Evolutionary conservation across 1,140 invertebrate species (phyloP).

Genomic region (Calycopis cecrops): DNA sequence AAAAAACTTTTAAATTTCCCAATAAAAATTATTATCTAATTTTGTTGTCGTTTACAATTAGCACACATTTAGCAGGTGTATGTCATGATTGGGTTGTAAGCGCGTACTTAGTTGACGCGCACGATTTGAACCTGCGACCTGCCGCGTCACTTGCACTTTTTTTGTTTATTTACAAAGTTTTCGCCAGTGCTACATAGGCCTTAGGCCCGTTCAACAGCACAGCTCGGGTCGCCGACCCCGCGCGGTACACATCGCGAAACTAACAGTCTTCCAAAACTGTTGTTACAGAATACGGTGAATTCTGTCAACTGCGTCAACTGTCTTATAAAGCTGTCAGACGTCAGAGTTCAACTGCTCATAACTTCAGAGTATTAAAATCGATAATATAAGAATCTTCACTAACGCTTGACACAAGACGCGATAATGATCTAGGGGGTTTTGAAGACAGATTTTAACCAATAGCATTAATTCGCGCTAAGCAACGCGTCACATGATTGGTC

Average conservation of each 20-base stretch:
- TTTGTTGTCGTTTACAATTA: no score
- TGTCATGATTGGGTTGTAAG: no score
- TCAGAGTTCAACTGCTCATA: no score
- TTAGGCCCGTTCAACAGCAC: constrained; percentile 64
- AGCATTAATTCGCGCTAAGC: constrained; percentile 20
- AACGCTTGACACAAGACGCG: neutral
- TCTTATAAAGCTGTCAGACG: no score
- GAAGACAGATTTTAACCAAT: constrained; percentile 40
- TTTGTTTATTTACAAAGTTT: constrained; percentile 16
- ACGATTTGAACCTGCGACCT: neutral
- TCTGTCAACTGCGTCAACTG: no score
- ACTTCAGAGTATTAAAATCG: no score
- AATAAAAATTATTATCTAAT: no score
- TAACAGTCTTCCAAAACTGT: constrained; percentile 32
- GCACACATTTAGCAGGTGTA: no score
- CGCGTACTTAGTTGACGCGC: no score
- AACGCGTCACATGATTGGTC: constrained; percentile 40
- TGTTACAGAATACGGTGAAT: no score
- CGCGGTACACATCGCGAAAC: constrained; percentile 45
- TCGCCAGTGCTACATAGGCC: constrained; percentile 22
- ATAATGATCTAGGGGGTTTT: neutral
- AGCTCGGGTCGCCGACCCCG: constrained; percentile 60
- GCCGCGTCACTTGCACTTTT: constrained; percentile 9
- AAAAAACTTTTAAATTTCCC: no score
- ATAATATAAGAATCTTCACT: neutral